A percentile compares a stretch with the other conserved stretches of the same genome.
Conservation (phyloP, 2,888 invertebrate species). For the Griposia aprilina region DNA sequence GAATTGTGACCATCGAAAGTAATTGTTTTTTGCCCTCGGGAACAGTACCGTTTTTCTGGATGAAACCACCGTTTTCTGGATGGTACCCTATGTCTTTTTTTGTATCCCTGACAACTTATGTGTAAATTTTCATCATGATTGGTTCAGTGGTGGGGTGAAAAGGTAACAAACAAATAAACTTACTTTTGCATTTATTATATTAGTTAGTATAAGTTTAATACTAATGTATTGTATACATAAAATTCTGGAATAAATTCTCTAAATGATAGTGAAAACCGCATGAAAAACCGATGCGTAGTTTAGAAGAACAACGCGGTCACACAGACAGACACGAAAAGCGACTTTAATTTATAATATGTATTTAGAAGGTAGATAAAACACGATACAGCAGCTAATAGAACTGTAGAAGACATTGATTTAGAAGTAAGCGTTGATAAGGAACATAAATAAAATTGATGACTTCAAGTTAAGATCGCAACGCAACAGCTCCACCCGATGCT, state of each 20-base stretch:
- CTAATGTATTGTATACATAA: background rate
- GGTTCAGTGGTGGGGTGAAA: too few relatives aligned
- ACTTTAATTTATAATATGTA: background rate
- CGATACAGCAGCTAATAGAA: background rate
- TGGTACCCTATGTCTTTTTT: too few relatives aligned
- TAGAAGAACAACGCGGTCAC: background rate
- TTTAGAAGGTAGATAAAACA: background rate
- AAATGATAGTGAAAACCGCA: background rate
- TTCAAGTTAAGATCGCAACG: background rate
- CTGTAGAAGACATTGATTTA: background rate
- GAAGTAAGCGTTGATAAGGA: background rate
- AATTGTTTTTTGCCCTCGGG: too few relatives aligned
- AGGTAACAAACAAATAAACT: too few relatives aligned
- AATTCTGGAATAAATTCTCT: background rate
- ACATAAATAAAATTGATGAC: background rate
- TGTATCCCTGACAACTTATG: too few relatives aligned
- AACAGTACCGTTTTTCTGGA: too few relatives aligned
- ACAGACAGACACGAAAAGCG: background rate
- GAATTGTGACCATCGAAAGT: too few relatives aligned
- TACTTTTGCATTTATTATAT: too few relatives aligned
- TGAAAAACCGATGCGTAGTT: background rate
- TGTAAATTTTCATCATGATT: too few relatives aligned
- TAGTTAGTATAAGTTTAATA: background rate
- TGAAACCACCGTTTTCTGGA: too few relatives aligned
- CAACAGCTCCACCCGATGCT: background rate